Evolutionary conservation across 2,888 invertebrate species (phyloP).

Genomic region (Rhogogaster chlorosoma): DNA sequence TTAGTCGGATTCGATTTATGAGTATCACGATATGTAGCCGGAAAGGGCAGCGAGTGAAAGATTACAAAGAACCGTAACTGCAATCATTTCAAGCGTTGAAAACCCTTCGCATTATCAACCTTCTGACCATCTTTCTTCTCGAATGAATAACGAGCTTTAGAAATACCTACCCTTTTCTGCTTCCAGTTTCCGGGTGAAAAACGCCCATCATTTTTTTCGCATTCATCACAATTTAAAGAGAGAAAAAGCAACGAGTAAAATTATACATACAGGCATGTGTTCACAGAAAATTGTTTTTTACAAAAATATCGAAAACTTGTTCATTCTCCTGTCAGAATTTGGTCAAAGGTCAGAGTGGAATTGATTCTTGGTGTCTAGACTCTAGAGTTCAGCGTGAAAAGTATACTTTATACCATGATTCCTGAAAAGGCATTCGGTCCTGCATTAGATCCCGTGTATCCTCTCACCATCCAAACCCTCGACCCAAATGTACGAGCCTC

Average conservation of each 20-base stretch:
- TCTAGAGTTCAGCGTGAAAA: neutral
- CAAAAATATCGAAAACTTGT: neutral
- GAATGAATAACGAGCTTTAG: neutral
- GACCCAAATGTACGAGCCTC: neutral
- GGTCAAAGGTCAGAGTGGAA: neutral
- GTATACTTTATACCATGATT: neutral
- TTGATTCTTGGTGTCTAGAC: conserved; percentile 11
- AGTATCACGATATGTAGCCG: conserved; percentile 17
- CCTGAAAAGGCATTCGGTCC: conserved; percentile 29
- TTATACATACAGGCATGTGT: neutral
- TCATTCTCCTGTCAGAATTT: neutral
- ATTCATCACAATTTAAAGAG: no score
- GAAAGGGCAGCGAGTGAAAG: neutral
- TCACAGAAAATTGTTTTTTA: neutral
- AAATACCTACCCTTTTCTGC: neutral
- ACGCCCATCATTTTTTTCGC: neutral
- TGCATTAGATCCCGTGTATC: conserved; percentile 26
- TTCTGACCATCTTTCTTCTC: neutral
- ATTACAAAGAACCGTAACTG: conserved; percentile 1
- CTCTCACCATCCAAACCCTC: conserved; percentile 8
- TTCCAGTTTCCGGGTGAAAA: neutral
- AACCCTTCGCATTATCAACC: neutral
- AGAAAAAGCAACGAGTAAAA: neutral
- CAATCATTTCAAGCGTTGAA: conserved; percentile 7
- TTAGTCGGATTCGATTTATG: neutral